Conservation (phyloP, 2,888 invertebrate genomes). For the Clivina fossor region DNA sequence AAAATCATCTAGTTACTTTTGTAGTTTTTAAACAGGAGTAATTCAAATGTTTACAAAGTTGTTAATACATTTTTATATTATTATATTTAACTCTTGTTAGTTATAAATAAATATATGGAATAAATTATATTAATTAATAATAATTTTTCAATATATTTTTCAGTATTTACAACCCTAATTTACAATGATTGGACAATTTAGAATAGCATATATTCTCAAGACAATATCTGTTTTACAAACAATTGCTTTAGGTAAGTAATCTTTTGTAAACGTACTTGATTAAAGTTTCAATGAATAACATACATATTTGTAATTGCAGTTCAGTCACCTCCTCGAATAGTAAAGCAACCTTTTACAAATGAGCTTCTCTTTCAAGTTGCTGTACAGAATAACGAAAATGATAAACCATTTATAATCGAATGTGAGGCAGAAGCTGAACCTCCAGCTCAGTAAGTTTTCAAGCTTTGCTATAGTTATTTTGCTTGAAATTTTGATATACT, state of each 20-base stretch:
- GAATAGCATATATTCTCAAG: constrained; percentile 22
- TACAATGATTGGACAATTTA: constrained; percentile 26
- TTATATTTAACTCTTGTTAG: too few relatives aligned
- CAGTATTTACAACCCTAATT: constrained; percentile 20
- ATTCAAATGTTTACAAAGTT: neutral
- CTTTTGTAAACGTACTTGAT: neutral
- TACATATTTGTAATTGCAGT: constrained; percentile 60
- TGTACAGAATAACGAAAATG: constrained; percentile 76
- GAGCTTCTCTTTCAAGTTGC: constrained; percentile 91
- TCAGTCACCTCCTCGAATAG: constrained; percentile 87
- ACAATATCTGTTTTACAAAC: constrained; percentile 18
- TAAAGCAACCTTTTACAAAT: constrained; percentile 89
- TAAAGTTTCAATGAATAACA: too few relatives aligned
- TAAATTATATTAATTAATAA: neutral
- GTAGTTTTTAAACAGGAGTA: neutral
- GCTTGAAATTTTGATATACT: too few relatives aligned
- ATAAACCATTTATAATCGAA: constrained; percentile 93
- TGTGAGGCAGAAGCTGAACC: constrained; percentile 97
- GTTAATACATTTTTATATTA: neutral
- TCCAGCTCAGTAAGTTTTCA: constrained; percentile 80
- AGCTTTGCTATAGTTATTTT: too few relatives aligned
- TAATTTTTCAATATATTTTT: constrained; percentile 1
- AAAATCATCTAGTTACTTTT: too few relatives aligned
- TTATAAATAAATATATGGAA: neutral
- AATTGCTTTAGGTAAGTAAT: constrained; percentile 26